These are phyloP conservation scores for Archegozetes longisetosus DNA, from an alignment of 1,140 invertebrate genomes.

Conservation along the genomic window DNA sequence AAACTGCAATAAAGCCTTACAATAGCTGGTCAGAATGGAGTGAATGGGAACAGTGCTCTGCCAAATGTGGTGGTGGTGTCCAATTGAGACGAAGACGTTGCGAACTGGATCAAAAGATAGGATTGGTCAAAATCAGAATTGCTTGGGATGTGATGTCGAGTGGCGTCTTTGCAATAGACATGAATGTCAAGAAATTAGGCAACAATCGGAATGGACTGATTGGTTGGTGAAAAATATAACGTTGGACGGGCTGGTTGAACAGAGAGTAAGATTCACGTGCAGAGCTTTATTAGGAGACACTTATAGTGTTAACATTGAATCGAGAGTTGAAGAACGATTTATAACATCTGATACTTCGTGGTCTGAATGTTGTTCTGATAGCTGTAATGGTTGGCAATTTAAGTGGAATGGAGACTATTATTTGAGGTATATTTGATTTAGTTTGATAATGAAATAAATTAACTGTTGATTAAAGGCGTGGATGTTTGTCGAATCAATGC, in stretches of 20 bases:
- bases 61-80: constrained; percentile 26
- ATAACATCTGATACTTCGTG: background rate
- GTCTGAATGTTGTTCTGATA: constrained; percentile 1
- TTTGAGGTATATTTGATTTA: constrained; percentile 3
- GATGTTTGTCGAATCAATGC: background rate
- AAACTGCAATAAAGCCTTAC: constrained; percentile 2
- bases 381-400: constrained; percentile 8
- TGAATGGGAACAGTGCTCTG: constrained; percentile 28
- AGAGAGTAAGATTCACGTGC: constrained; percentile 56
- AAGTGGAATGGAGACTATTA: constrained; percentile 2
- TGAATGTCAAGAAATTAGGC: constrained; percentile 45
- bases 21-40: constrained; percentile 29
- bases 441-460: background rate
- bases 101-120: constrained; percentile 1
- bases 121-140: constrained; percentile 35
- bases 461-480: background rate
- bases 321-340: constrained; percentile 12
- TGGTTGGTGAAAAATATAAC: constrained; percentile 43
- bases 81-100: constrained; percentile 37
- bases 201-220: constrained; percentile 52
- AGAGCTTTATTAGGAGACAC: constrained; percentile 32
- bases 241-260: constrained; percentile 45
- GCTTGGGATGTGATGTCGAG: constrained; percentile 42
- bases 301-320: background rate
- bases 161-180: constrained; percentile 49